Evolutionary conservation across 2,888 invertebrate species (phyloP).

Genomic region (Callimorpha dominula): DNA sequence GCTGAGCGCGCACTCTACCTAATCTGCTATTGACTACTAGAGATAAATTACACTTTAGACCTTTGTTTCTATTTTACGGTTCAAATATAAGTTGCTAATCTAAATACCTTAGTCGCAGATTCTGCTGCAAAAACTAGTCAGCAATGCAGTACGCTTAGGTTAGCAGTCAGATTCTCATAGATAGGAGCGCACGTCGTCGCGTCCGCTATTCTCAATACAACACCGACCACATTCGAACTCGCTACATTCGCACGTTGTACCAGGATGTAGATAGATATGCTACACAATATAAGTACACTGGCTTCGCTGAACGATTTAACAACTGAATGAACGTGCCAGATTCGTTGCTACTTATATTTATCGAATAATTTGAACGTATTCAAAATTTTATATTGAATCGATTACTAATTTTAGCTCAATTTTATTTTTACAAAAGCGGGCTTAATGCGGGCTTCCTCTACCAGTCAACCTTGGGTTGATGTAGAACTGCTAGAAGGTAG

Average conservation of each 20-base stretch:
- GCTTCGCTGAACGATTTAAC: background rate
- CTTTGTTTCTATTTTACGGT: background rate
- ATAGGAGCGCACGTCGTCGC: background rate
- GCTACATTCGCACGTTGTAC: background rate
- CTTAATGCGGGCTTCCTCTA: no score
- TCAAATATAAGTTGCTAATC: background rate
- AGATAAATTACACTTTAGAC: background rate
- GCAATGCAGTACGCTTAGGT: background rate
- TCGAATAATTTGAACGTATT: background rate
- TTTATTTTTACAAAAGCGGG: no score
- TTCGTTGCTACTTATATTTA: background rate
- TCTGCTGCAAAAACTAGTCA: background rate
- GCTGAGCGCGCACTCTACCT: constrained; percentile 7
- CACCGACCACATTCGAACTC: background rate
- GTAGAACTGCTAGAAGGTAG: no score
- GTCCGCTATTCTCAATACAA: background rate
- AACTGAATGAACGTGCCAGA: constrained; percentile 8
- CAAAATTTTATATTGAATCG: no score
- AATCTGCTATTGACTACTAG: constrained; percentile 10
- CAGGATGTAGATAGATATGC: constrained; percentile 4
- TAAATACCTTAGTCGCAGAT: background rate
- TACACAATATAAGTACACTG: background rate
- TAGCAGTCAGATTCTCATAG: background rate
- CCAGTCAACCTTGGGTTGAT: no score
- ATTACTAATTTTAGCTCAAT: no score